Evolutionary conservation across 2,797 vertebrate genomes (phyloP).

Genomic region (Cyprinella venusta): DNA sequence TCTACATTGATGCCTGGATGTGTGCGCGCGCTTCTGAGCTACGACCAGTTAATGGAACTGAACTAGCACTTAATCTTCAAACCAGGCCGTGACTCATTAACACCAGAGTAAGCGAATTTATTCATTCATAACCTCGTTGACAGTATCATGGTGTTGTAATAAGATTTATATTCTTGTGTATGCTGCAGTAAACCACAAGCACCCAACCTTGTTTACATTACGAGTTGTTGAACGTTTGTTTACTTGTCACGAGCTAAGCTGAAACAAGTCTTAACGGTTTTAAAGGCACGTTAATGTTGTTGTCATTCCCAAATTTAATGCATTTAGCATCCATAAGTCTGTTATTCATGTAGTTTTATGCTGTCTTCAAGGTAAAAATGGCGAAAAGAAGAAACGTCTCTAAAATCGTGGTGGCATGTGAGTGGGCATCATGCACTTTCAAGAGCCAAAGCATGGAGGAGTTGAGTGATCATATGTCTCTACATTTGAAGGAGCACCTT

Average conservation of each 20-base stretch:
- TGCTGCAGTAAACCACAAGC: background rate
- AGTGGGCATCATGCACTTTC: conserved; percentile 76
- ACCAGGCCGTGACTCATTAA: background rate
- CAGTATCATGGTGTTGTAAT: background rate
- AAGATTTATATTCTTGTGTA: background rate
- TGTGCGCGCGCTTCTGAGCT: background rate
- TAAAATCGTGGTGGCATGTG: conserved; percentile 70
- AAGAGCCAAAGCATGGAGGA: conserved; percentile 73
- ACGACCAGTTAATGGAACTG: background rate
- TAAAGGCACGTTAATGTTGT: background rate
- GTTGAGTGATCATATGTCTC: conserved; percentile 75
- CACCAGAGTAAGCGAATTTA: conserved; percentile 13
- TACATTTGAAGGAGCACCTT: conserved; percentile 74
- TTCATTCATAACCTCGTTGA: background rate
- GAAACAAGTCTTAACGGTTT: background rate
- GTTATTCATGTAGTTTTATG: background rate
- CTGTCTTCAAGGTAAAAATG: conserved; percentile 59
- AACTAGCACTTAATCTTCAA: background rate
- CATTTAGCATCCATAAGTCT: background rate
- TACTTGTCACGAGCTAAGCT: background rate
- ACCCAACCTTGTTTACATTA: background rate
- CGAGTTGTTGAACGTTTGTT: background rate
- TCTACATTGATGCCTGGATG: background rate
- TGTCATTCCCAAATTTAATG: background rate
- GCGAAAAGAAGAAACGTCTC: conserved; percentile 70